Evolutionary conservation across 2,113 vertebrate genomes (phyloP).

Genomic region (Pseudois nayaur): DNA sequence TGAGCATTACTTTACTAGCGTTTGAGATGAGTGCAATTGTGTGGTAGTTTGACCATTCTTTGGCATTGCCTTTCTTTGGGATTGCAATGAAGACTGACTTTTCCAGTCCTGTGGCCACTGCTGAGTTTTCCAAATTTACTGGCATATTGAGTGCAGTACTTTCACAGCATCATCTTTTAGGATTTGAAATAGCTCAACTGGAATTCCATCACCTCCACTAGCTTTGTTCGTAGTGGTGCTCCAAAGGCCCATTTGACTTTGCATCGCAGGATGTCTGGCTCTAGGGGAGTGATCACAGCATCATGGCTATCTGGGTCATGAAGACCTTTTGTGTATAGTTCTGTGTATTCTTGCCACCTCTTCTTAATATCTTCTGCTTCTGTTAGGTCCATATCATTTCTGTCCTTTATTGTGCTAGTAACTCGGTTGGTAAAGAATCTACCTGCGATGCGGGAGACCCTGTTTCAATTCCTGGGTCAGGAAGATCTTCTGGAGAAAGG

Average conservation of each 20-base stretch:
- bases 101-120: not conserved
- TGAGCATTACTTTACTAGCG: not conserved
- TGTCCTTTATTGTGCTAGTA: not conserved
- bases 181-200: not conserved
- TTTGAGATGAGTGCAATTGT: not conserved
- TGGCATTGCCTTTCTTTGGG: not conserved
- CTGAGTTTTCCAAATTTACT: not conserved
- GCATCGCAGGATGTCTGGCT: not conserved
- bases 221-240: not conserved
- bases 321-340: not conserved
- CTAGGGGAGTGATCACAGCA: not conserved
- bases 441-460: fast-evolving
- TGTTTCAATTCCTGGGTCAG: not conserved
- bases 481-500: not conserved
- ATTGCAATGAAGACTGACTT: not conserved
- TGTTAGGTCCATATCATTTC: not conserved
- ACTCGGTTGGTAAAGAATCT: not conserved
- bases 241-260: not conserved
- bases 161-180: not conserved
- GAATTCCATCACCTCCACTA: not conserved
- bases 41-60: not conserved
- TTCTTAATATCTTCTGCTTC: not conserved
- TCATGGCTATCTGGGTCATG: not conserved
- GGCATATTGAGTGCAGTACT: not conserved
- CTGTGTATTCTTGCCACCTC: not conserved